Evolutionary conservation across 2,888 invertebrate genomes (phyloP).

Genomic region (Nyleta sp.): DNA sequence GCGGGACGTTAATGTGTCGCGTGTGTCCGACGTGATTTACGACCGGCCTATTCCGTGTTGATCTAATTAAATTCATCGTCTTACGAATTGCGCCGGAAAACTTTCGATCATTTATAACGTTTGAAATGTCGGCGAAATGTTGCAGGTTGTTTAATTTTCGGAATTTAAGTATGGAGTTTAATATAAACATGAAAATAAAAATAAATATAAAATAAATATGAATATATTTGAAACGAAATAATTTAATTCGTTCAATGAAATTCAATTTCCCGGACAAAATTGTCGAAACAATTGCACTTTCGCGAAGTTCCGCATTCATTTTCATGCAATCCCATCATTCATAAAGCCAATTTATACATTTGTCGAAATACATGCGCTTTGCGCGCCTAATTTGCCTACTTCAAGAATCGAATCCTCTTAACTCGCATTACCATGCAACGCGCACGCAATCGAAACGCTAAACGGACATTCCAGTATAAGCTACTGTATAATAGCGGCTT

Average conservation of each 20-base stretch:
- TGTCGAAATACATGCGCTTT: conserved; percentile 38
- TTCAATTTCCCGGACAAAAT: too few relatives aligned
- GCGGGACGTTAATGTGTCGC: conserved; percentile 45
- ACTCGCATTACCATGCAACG: conserved; percentile 41
- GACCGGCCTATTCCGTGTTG: conserved; percentile 50
- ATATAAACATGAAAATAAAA: too few relatives aligned
- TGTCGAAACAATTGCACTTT: too few relatives aligned
- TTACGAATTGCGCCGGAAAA: conserved; percentile 24
- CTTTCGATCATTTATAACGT: conserved; percentile 38
- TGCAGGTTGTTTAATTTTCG: too few relatives aligned
- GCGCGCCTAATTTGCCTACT: conserved; percentile 51
- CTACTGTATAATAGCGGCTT: conserved; percentile 51
- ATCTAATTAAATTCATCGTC: conserved; percentile 75
- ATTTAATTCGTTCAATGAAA: too few relatives aligned
- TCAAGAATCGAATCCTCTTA: conserved; percentile 60
- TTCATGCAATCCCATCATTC: conserved; percentile 20
- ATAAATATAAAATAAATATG: too few relatives aligned
- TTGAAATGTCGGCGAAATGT: too few relatives aligned
- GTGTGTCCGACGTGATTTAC: conserved; percentile 67
- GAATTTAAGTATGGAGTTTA: too few relatives aligned
- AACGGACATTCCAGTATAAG: conserved; percentile 52
- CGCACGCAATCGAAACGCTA: conserved; percentile 53
- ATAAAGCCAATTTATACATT: conserved; percentile 41
- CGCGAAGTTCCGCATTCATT: background rate
- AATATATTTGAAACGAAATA: too few relatives aligned